phyloP scores from a whole-genome alignment of 1,140 invertebrate species.

The Antheraea pernyi region DNA sequence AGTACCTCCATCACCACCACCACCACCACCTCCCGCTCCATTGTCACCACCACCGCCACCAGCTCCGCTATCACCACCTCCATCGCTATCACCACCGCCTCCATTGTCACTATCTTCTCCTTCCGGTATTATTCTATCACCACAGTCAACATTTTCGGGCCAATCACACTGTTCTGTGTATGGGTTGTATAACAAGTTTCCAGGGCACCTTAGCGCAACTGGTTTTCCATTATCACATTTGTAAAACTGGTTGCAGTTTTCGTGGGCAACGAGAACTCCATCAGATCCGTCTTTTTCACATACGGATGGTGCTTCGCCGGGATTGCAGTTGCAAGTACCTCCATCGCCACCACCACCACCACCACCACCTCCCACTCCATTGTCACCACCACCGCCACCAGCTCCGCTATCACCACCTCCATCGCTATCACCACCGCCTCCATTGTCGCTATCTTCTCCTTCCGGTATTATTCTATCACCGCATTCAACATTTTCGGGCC shows the following conservation, averaged over 20 bases:
- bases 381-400: neutral
- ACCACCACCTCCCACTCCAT: neutral
- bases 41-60: no score
- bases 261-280: slow-evolving; percentile 12
- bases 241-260: neutral
- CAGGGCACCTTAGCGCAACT: no score
- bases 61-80: no score
- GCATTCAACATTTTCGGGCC: no score
- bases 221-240: slow-evolving; percentile 1
- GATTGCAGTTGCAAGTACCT: neutral
- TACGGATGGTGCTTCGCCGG: no score
- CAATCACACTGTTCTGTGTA: no score
- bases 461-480: slow-evolving; percentile 20
- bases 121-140: slow-evolving; percentile 21
- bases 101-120: neutral
- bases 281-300: slow-evolving; percentile 26
- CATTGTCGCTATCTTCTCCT: neutral
- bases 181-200: no score
- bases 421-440: neutral
- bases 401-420: no score
- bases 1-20: no score
- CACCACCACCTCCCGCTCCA: no score
- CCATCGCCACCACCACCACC: neutral
- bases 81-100: no score
- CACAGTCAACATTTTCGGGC: slow-evolving; percentile 75